phyloP scores from a whole-genome alignment of 2,113 vertebrate species.

The Syngnathus scovelli region DNA sequence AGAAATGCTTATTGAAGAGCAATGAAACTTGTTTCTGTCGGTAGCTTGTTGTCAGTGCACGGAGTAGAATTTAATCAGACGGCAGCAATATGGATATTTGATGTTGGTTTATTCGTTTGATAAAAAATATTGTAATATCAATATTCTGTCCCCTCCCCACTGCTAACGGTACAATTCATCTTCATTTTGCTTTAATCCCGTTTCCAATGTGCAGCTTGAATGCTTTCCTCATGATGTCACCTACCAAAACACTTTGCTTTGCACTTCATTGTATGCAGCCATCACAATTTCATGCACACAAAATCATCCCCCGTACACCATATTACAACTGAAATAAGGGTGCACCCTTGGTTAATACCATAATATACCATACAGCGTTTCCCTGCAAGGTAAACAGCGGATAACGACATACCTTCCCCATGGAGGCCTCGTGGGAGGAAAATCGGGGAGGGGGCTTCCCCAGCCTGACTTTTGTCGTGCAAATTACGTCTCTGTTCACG shows the following conservation, averaged over 20 bases:
- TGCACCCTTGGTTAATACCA: slow-evolving; percentile 54
- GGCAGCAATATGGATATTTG: background rate
- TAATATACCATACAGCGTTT: slow-evolving; percentile 55
- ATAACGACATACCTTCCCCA: slow-evolving; percentile 59
- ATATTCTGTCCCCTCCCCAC: background rate
- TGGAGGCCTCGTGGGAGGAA: slow-evolving; percentile 48
- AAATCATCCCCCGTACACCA: background rate
- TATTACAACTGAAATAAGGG: slow-evolving; percentile 29
- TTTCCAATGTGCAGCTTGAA: slow-evolving; percentile 3
- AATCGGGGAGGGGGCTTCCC: slow-evolving; percentile 45
- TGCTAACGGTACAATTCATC: background rate
- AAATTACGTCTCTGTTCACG: slow-evolving; percentile 71
- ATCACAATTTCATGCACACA: slow-evolving; percentile 18
- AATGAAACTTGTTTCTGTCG: background rate
- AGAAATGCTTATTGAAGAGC: background rate
- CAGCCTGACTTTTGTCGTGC: slow-evolving; percentile 64
- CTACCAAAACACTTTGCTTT: slow-evolving; percentile 11
- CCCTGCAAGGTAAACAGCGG: slow-evolving; percentile 62
- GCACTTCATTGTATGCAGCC: slow-evolving; percentile 12
- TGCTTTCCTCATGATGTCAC: background rate
- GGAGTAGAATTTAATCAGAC: background rate
- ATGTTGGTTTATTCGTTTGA: background rate
- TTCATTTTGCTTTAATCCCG: background rate
- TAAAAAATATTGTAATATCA: background rate
- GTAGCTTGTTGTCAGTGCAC: background rate